phyloP scores from a whole-genome alignment of 2,888 invertebrate genomes.

The Kuschelorhynchus macadamiae region DNA sequence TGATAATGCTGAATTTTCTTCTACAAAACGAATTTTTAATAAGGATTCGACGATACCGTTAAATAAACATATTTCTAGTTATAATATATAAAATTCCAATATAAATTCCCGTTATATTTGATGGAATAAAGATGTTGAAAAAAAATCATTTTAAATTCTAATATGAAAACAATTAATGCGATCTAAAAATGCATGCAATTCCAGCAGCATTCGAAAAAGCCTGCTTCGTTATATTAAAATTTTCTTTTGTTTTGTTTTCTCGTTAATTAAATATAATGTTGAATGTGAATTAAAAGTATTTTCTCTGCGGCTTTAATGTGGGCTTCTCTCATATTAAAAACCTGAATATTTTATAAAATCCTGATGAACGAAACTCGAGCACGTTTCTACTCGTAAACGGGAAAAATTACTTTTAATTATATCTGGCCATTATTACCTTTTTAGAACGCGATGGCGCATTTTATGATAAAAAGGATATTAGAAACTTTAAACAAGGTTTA shows the following conservation, averaged over 20 bases:
- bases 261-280: conserved; percentile 10
- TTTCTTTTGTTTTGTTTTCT: conserved; percentile 4
- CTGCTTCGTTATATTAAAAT: conserved; percentile 3
- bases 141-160: too few relatives aligned
- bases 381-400: not conserved
- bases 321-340: not conserved
- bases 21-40: too few relatives aligned
- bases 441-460: not conserved
- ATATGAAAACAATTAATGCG: not conserved
- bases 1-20: too few relatives aligned
- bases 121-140: too few relatives aligned
- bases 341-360: conserved; percentile 4
- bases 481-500: not conserved
- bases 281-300: not conserved
- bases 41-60: too few relatives aligned
- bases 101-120: too few relatives aligned
- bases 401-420: conserved; percentile 1
- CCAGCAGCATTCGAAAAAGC: not conserved
- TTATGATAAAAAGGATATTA: not conserved
- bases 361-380: not conserved
- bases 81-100: too few relatives aligned
- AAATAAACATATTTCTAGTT: too few relatives aligned
- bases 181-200: not conserved
- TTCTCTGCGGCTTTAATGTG: conserved; percentile 5
- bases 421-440: not conserved